These are phyloP conservation scores for Coregonus suidteri DNA, from an alignment of 2,797 vertebrate genomes.

Conservation along the genomic window DNA sequence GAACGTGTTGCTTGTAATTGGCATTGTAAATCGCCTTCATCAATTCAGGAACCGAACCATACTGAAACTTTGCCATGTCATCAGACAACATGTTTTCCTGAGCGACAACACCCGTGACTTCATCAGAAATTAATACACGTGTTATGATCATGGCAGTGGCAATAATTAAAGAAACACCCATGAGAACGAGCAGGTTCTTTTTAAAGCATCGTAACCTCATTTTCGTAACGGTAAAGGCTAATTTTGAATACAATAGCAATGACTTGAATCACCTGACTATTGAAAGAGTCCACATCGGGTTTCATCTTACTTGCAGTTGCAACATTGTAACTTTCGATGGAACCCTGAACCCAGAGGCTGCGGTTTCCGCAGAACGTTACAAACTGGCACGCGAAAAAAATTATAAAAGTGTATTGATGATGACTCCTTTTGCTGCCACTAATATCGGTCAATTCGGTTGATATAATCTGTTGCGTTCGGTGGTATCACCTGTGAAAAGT, in stretches of 20 bases:
- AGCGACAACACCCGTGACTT: neutral
- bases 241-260: neutral
- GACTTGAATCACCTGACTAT: slow-evolving; percentile 38
- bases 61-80: slow-evolving; percentile 54
- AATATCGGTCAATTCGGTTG: neutral
- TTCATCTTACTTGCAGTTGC: neutral
- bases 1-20: slow-evolving; percentile 70
- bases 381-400: neutral
- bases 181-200: slow-evolving; percentile 63
- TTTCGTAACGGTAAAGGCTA: slow-evolving; percentile 33
- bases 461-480: neutral
- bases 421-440: neutral
- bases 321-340: slow-evolving; percentile 9
- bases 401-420: neutral
- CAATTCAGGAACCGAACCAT: slow-evolving; percentile 52
- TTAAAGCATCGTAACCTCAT: slow-evolving; percentile 75
- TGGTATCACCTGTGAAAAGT: slow-evolving; percentile 24
- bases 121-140: slow-evolving; percentile 40
- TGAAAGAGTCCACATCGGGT: slow-evolving; percentile 31
- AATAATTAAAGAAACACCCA: slow-evolving; percentile 54
- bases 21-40: slow-evolving; percentile 66
- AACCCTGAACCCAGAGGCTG: neutral
- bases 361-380: neutral
- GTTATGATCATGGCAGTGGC: slow-evolving; percentile 59
- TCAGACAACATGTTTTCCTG: neutral